A percentile compares a stretch with the other conserved stretches of the same genome.
phyloP scores from a whole-genome alignment of 2,797 vertebrate species.

The Brachymystax lenok region DNA sequence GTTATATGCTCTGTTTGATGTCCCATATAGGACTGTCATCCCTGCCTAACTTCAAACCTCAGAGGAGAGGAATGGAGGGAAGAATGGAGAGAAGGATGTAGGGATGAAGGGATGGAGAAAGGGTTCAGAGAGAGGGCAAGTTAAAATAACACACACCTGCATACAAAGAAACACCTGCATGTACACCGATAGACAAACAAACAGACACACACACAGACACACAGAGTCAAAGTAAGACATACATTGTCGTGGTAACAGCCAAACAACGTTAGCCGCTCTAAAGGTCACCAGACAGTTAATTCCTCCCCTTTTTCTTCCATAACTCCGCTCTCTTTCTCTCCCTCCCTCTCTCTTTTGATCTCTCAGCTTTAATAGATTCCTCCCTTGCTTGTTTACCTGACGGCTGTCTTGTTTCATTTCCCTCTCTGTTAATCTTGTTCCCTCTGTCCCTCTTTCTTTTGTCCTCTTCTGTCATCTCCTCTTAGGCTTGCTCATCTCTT shows the following conservation, averaged over 20 bases:
- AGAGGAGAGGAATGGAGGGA: neutral
- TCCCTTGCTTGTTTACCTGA: neutral
- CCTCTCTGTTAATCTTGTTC: neutral
- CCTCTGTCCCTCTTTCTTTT: neutral
- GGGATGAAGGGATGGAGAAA: neutral
- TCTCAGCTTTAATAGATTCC: neutral
- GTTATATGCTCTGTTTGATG: constrained; percentile 4
- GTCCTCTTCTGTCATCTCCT: neutral
- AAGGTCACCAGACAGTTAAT: neutral
- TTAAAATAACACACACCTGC: neutral
- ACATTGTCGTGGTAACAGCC: neutral
- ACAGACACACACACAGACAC: neutral
- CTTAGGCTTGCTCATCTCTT: neutral
- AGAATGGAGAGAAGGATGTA: neutral
- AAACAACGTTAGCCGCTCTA: neutral
- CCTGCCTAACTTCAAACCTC: neutral
- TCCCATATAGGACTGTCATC: neutral
- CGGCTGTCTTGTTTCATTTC: neutral
- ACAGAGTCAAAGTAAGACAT: neutral
- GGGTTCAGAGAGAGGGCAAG: constrained; percentile 9
- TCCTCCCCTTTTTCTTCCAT: neutral
- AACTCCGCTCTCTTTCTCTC: neutral
- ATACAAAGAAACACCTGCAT: neutral
- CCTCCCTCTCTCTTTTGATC: neutral
- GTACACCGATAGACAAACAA: neutral